A percentile compares a stretch with the other conserved stretches of the same genome.
phyloP scores from a whole-genome alignment of 2,113 vertebrate species.

The Solea senegalensis region DNA sequence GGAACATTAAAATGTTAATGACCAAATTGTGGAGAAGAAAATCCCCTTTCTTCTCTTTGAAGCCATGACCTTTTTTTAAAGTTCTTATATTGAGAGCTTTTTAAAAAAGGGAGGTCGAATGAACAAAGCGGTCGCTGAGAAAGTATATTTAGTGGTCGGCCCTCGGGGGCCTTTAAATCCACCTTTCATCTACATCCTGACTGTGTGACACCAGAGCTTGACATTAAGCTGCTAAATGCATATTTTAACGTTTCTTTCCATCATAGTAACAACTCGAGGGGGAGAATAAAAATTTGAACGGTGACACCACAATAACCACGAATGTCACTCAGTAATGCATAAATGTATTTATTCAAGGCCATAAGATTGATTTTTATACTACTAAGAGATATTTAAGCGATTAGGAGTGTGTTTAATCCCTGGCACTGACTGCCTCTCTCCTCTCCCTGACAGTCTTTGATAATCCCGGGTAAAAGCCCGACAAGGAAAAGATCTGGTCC shows the following conservation, averaged over 20 bases:
- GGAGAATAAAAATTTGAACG: neutral
- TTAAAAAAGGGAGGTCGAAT: slow-evolving; percentile 53
- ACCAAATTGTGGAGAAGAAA: slow-evolving; percentile 17
- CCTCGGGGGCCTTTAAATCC: slow-evolving; percentile 58
- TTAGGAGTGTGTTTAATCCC: neutral
- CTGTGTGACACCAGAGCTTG: slow-evolving; percentile 38
- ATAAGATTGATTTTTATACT: no score
- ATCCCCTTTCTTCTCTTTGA: slow-evolving; percentile 45
- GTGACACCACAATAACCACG: no score
- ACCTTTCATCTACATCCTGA: slow-evolving; percentile 58
- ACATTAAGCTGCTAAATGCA: slow-evolving; percentile 63
- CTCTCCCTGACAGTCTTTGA: slow-evolving; percentile 86
- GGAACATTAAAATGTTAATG: slow-evolving; percentile 58
- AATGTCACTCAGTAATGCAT: no score
- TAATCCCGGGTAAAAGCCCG: slow-evolving; percentile 95
- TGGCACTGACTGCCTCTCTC: slow-evolving; percentile 22
- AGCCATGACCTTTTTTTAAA: slow-evolving; percentile 58
- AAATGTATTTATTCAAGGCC: no score
- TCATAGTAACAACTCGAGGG: slow-evolving; percentile 16
- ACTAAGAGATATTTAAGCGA: no score
- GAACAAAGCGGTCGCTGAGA: slow-evolving; percentile 67
- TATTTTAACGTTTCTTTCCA: slow-evolving; percentile 44
- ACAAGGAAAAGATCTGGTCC: slow-evolving; percentile 94
- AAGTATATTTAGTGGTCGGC: slow-evolving; percentile 61
- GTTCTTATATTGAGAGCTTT: slow-evolving; percentile 58